These are phyloP conservation scores for Smittia sp. DNA, from an alignment of 2,888 invertebrate species.

Conservation along the genomic window DNA sequence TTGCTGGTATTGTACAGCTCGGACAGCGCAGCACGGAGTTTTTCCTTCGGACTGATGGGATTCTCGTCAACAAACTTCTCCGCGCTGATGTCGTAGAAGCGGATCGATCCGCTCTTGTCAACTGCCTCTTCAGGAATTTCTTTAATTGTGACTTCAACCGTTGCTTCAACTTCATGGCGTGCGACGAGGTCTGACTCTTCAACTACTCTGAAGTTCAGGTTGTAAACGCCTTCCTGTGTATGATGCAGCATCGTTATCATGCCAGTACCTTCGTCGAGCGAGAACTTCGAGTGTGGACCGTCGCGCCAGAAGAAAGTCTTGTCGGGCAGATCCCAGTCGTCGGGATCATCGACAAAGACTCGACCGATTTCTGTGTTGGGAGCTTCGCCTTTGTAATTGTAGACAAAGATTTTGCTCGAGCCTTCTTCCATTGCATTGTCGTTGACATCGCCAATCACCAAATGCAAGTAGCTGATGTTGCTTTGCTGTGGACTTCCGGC, in stretches of 20 bases:
- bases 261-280: constrained; percentile 71
- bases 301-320: constrained; percentile 76
- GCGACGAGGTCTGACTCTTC: constrained; percentile 61
- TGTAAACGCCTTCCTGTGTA: constrained; percentile 72
- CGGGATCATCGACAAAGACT: constrained; percentile 83
- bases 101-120: constrained; percentile 85
- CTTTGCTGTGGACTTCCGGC: constrained; percentile 69
- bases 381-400: constrained; percentile 85
- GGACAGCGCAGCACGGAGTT: constrained; percentile 60
- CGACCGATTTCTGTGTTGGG: constrained; percentile 69
- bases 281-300: constrained; percentile 63
- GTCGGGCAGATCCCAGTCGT: constrained; percentile 95
- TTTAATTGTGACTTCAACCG: constrained; percentile 82
- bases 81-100: constrained; percentile 75
- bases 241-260: constrained; percentile 83
- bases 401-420: constrained; percentile 86
- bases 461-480: constrained; percentile 77
- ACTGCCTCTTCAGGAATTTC: constrained; percentile 90
- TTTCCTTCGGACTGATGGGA: constrained; percentile 50
- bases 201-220: constrained; percentile 70
- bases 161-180: constrained; percentile 72
- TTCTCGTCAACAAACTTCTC: constrained; percentile 76
- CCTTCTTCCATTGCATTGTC: constrained; percentile 89
- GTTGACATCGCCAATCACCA: constrained; percentile 92
- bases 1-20: constrained; percentile 72